These are phyloP conservation scores for Papilio machaon DNA, from an alignment of 1,140 invertebrate genomes.

Conservation along the genomic window DNA sequence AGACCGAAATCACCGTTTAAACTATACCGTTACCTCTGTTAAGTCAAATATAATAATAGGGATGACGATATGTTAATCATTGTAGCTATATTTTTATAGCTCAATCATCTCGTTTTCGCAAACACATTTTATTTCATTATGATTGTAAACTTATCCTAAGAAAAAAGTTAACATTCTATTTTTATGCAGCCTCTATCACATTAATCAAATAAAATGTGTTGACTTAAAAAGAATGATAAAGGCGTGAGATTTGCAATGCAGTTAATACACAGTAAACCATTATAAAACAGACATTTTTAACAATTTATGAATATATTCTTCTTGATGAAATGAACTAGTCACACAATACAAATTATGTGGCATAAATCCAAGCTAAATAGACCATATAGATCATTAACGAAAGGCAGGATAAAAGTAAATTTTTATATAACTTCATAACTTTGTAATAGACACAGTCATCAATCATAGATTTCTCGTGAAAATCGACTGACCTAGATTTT, in stretches of 20 bases:
- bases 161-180: constrained; percentile 1
- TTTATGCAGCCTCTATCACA: constrained; percentile 11
- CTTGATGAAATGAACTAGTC: too few species aligned
- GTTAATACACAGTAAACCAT: background rate
- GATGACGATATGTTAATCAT: too few species aligned
- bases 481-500: constrained; percentile 7
- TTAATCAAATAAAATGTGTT: constrained; percentile 15
- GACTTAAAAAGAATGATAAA: constrained; percentile 18
- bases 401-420: too few species aligned
- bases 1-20: too few species aligned
- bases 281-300: background rate
- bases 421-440: background rate
- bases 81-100: too few species aligned
- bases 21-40: too few species aligned
- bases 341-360: too few species aligned
- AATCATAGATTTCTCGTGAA: background rate
- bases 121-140: background rate
- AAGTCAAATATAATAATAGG: too few species aligned
- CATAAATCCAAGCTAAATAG: too few species aligned
- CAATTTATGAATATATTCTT: background rate
- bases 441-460: background rate
- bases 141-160: background rate
- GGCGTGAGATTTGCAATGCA: constrained; percentile 20
- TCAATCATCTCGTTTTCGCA: too few species aligned
- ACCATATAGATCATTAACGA: too few species aligned